Base-by-base conservation (phyloP, 2,797 vertebrate genomes). In the Diplodus sargus region DNA sequence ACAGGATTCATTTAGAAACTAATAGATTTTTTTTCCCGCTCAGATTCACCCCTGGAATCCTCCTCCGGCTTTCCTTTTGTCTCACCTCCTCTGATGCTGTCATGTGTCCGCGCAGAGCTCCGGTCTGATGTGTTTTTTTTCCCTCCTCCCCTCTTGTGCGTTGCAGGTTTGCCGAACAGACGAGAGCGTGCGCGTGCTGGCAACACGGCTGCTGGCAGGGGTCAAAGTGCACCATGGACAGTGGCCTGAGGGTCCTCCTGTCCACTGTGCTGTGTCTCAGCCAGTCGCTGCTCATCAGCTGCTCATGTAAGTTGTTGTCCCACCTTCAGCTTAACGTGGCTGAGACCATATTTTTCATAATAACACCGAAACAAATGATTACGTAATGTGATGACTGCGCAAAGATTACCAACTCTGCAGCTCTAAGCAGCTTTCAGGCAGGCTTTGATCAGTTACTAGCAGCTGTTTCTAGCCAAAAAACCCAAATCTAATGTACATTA, bases 251-350 rank as follows among this genome's bases (percentile, higher is more conserved):
- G 92, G 92, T 94, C 91, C 89, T 94, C 92, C 90, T 96, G 92
- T 94, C 94, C 79, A 89, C 94, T 86, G 79, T 94, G 89, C 90
- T 96, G 90, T 96, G 90, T 85, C 91, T 96, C 87, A 94, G 93
- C 91, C 94, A 96, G 76, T 85, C 90, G 11, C 81, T 94, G 87
- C 88, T 95, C 7, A 70, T 94, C 87, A 90, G 89, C 92, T 95
- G 95, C 87, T 92, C 94, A 67, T 81, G 95, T 96, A 84, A 96
- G 95, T 92, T 23, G 4, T 22, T 48, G 11, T 67, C 43, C 7
- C 39, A 0, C 34, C 61, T 23, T 49, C 1, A 42, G 17, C 28
- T 20, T 22, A 1, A 67, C 18, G 54, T 47, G 53, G 1, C 34
- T 52, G 14, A 51, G 15, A 30, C 18, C 3, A 22, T 47, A 15